phyloP scores from a whole-genome alignment of 2,113 vertebrate genomes.

The Megaceryle maxima region DNA sequence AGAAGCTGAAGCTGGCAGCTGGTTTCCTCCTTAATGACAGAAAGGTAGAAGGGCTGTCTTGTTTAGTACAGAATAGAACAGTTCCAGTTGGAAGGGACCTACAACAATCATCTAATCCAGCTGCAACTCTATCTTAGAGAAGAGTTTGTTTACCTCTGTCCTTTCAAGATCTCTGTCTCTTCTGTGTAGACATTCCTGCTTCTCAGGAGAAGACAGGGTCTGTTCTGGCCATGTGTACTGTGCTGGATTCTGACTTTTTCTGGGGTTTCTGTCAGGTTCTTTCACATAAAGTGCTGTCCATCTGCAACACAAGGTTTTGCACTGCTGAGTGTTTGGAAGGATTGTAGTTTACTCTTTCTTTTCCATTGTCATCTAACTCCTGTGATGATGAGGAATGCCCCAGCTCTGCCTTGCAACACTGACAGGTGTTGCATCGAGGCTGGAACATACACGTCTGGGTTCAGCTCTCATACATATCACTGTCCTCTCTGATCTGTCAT shows the following conservation, averaged over 20 bases:
- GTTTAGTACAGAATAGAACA: not conserved
- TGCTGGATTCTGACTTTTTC: not conserved
- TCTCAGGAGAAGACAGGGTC: not conserved
- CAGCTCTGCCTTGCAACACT: not conserved
- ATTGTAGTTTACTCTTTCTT: not conserved
- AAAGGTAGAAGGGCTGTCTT: not conserved
- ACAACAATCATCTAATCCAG: not conserved
- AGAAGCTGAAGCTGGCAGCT: not conserved
- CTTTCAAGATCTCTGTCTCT: not conserved
- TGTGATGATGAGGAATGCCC: not conserved
- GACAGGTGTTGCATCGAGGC: not conserved
- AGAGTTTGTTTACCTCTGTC: not conserved
- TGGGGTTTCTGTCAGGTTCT: not conserved
- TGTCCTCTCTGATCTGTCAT: not conserved
- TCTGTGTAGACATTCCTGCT: not conserved
- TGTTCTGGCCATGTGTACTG: rapidly evolving
- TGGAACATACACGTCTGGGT: not conserved
- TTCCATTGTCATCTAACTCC: not conserved
- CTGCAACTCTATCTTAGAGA: not conserved
- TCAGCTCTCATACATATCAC: not conserved
- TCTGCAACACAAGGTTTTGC: not conserved
- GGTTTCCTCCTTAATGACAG: not conserved
- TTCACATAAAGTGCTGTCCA: not conserved
- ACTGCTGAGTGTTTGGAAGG: not conserved
- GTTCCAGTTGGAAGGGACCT: not conserved